phyloP scores from a whole-genome alignment of 2,888 invertebrate species.

The Aspidiotus rigidus region DNA sequence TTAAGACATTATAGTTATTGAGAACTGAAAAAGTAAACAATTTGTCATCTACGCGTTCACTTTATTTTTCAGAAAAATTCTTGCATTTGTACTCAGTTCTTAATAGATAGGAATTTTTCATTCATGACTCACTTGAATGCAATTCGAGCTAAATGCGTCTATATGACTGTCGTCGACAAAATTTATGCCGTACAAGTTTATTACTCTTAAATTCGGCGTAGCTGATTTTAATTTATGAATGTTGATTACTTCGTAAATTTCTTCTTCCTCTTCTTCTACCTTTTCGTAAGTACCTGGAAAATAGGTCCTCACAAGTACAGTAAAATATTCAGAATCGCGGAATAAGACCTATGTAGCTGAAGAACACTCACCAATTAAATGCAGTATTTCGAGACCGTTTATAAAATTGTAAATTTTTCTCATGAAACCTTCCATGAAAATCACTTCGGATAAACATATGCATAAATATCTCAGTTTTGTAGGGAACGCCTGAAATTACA shows the following conservation, averaged over 20 bases:
- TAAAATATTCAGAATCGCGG: neutral
- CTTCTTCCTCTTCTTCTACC: constrained; percentile 96
- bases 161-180: constrained; percentile 98
- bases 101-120: too few species aligned
- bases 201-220: constrained; percentile 92
- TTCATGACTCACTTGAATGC: constrained; percentile 59
- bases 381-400: constrained; percentile 91
- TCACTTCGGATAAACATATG: constrained; percentile 96
- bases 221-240: constrained; percentile 97
- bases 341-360: too few species aligned
- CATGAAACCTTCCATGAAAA: constrained; percentile 99
- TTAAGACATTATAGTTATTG: too few species aligned
- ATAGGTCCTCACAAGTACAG: neutral
- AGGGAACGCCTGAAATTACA: constrained; percentile 73
- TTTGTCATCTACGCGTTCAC: too few species aligned
- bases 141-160: constrained; percentile 93
- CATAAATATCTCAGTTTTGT: constrained; percentile 90
- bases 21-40: too few species aligned
- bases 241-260: constrained; percentile 98
- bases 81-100: too few species aligned
- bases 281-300: constrained; percentile 84
- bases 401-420: constrained; percentile 99
- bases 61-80: too few species aligned
- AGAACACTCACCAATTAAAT: constrained; percentile 70
- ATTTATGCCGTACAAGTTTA: constrained; percentile 96